A percentile compares a stretch with the other conserved stretches of the same genome.
Evolutionary conservation across 2,888 invertebrate species (phyloP).

Genomic region (Myopa testacea): DNA sequence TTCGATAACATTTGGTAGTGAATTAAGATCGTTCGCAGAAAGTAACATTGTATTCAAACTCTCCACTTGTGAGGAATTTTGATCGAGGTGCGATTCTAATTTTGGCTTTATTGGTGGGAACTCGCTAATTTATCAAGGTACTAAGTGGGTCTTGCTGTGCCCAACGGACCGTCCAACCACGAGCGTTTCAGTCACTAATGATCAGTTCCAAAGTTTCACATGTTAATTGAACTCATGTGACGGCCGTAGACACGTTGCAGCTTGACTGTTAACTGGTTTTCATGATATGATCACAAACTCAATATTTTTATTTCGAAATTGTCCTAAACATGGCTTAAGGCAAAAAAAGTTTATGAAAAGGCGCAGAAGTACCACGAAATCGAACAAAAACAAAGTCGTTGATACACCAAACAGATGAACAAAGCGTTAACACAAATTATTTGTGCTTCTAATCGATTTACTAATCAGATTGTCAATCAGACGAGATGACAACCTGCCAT

Average conservation of each 20-base stretch:
- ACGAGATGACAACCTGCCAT: background rate
- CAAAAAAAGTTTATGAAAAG: background rate
- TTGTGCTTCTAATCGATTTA: background rate
- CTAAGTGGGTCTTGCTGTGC: no score
- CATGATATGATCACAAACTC: background rate
- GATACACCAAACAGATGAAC: background rate
- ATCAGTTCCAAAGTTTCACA: background rate
- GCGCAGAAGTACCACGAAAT: background rate
- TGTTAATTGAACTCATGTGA: background rate
- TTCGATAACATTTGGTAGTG: no score
- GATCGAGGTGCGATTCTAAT: no score
- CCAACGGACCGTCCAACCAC: no score
- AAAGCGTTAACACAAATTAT: no score
- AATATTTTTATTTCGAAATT: background rate
- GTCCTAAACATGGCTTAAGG: background rate
- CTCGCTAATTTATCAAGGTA: no score
- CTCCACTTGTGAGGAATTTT: no score
- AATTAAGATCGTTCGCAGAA: no score
- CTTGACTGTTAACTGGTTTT: conserved; percentile 6
- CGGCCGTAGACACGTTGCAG: background rate
- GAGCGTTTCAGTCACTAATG: background rate
- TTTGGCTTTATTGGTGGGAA: no score
- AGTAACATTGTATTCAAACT: no score
- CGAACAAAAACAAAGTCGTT: background rate
- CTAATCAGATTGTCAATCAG: background rate